Percentiles rank a stretch among this genome's conserved stretches.
phyloP scores from a whole-genome alignment of 2,888 invertebrate species.

The Synergus gifuensis region DNA sequence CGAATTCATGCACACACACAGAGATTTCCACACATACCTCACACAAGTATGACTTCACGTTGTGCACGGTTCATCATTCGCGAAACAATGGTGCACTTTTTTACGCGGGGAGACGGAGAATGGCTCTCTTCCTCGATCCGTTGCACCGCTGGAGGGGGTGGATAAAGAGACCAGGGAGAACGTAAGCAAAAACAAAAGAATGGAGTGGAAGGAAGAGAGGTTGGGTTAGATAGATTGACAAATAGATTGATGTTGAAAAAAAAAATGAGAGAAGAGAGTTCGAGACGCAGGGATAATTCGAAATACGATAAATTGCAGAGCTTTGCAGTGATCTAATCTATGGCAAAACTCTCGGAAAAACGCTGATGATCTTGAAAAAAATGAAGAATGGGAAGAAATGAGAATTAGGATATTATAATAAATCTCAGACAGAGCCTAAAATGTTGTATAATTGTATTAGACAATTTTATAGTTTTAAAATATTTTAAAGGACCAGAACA shows the following conservation, averaged over 20 bases:
- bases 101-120: conserved; percentile 29
- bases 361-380: neutral
- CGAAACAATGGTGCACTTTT: conserved; percentile 41
- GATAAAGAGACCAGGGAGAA: conserved; percentile 47
- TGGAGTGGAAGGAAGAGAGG: conserved; percentile 36
- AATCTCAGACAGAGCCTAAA: too few species aligned
- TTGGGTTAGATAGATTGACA: conserved; percentile 44
- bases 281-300: conserved; percentile 30
- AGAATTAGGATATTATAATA: too few species aligned
- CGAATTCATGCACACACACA: neutral
- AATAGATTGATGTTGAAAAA: conserved; percentile 36
- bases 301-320: conserved; percentile 29
- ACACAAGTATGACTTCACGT: conserved; percentile 35
- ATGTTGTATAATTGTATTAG: too few species aligned
- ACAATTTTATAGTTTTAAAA: too few species aligned
- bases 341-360: neutral
- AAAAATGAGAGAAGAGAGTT: conserved; percentile 2
- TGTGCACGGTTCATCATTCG: conserved; percentile 39
- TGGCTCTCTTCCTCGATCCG: conserved; percentile 33
- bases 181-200: conserved; percentile 42
- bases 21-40: neutral
- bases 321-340: neutral
- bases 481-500: too few species aligned
- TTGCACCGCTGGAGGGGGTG: conserved; percentile 41
- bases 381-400: neutral